Percentiles rank a stretch among this genome's conserved stretches.
These are phyloP conservation scores for Galago senegalensis DNA, from an alignment of 2,797 vertebrate species.

Conservation along the genomic window DNA sequence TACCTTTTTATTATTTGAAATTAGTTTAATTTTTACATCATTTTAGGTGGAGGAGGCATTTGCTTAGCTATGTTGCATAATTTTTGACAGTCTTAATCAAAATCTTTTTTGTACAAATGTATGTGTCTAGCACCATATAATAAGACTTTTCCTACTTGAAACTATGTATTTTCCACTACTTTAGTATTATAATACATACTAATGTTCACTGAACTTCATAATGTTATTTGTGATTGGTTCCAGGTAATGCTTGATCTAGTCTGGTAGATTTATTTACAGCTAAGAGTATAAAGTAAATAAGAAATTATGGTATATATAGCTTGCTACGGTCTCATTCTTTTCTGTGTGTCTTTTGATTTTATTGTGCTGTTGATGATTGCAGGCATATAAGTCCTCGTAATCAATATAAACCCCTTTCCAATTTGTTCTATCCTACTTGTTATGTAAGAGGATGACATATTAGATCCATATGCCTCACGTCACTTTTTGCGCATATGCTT, in stretches of 20 bases:
- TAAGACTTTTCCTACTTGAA: conserved; percentile 18
- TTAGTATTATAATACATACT: neutral
- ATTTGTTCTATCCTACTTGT: conserved; percentile 53
- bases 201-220: neutral
- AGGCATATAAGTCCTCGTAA: neutral
- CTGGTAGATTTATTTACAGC: conserved; percentile 41
- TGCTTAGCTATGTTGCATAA: conserved; percentile 37
- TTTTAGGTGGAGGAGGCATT: conserved; percentile 43
- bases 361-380: neutral
- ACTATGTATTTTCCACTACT: neutral
- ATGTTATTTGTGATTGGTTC: conserved; percentile 60
- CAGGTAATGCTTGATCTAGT: conserved; percentile 12
- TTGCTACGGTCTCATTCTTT: conserved; percentile 24
- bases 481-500: neutral
- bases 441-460: conserved; percentile 26
- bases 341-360: conserved; percentile 48
- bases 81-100: conserved; percentile 1
- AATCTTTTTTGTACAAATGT: conserved; percentile 47
- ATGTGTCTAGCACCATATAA: neutral
- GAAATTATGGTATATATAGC: conserved; percentile 26
- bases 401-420: neutral
- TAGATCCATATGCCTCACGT: conserved; percentile 13
- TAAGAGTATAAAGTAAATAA: conserved; percentile 63
- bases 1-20: conserved; percentile 22
- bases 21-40: conserved; percentile 59